phyloP scores from a whole-genome alignment of 2,888 invertebrate genomes.

The Prenolepis imparis region DNA sequence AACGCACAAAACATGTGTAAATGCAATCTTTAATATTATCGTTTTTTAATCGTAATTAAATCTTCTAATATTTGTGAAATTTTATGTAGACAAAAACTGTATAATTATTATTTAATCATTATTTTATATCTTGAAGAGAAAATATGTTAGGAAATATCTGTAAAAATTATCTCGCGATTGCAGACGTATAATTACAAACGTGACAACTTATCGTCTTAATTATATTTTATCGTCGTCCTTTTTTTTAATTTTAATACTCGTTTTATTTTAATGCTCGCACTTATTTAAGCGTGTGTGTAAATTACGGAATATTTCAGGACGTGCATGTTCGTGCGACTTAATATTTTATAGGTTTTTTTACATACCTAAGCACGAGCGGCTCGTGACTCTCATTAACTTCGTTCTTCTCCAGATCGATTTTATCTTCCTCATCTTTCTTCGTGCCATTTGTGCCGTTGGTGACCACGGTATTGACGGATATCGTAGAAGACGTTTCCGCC shows the following conservation, averaged over 20 bases:
- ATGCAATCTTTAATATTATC: background rate
- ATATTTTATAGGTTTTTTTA: background rate
- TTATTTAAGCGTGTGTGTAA: background rate
- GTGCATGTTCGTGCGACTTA: constrained; percentile 7
- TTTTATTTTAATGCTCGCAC: background rate
- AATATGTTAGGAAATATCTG: background rate
- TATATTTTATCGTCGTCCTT: background rate
- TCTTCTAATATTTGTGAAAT: background rate
- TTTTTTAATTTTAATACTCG: background rate
- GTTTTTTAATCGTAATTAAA: constrained; percentile 5
- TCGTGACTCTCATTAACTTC: constrained; percentile 32
- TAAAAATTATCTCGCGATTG: background rate
- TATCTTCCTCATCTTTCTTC: constrained; percentile 51
- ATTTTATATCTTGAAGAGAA: background rate
- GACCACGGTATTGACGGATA: constrained; percentile 78
- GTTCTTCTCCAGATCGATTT: constrained; percentile 25
- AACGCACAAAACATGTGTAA: background rate
- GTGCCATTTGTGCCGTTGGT: constrained; percentile 85
- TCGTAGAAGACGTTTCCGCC: constrained; percentile 29
- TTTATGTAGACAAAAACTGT: background rate
- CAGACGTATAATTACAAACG: background rate
- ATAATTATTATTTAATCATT: background rate
- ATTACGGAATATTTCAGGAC: constrained; percentile 6
- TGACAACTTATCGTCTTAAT: no score
- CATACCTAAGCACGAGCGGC: constrained; percentile 65